Evolutionary conservation across 2,113 vertebrate species (phyloP).

Genomic region (Callospermophilus lateralis): DNA sequence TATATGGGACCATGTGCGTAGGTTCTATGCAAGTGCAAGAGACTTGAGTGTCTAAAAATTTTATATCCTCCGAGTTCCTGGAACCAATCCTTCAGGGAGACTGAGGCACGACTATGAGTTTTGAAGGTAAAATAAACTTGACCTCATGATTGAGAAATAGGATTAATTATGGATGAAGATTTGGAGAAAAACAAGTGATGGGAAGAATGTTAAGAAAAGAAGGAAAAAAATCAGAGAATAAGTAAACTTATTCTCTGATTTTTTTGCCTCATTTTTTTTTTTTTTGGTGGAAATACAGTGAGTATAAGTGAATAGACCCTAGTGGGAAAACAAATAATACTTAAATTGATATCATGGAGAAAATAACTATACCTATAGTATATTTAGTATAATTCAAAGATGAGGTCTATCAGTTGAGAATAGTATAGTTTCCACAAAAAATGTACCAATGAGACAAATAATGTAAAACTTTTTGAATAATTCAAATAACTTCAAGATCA

Average conservation of each 20-base stretch:
- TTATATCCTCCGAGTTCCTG: neutral
- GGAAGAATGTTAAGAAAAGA: neutral
- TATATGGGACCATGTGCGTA: neutral
- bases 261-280: neutral
- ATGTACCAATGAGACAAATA: neutral
- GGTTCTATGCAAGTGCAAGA: neutral
- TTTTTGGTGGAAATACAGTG: neutral
- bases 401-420: neutral
- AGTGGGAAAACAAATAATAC: neutral
- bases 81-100: neutral
- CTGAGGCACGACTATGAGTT: neutral
- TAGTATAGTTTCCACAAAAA: neutral
- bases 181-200: neutral
- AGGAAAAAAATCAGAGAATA: neutral
- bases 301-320: neutral
- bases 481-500: neutral
- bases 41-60: neutral
- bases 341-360: neutral
- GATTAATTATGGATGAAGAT: neutral
- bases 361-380: neutral
- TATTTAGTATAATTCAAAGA: conserved; percentile 13
- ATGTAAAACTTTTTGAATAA: neutral
- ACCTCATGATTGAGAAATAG: neutral
- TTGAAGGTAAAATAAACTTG: neutral
- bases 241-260: neutral